Base-by-base conservation (phyloP, 2,113 vertebrate species). In the Pheucticus melanocephalus region DNA sequence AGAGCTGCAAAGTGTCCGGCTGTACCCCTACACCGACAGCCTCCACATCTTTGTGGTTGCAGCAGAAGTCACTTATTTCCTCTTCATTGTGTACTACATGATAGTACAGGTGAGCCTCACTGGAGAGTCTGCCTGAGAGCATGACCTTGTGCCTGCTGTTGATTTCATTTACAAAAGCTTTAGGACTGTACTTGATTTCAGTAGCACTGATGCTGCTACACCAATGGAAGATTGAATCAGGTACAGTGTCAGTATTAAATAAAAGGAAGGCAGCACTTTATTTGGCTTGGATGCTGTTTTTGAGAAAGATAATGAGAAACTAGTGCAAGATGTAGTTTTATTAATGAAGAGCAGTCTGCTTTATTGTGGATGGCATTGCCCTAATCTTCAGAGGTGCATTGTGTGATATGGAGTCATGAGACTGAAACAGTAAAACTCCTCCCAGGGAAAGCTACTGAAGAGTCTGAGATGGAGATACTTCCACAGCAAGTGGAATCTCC, bases 31-130 rank as follows among this genome's bases (percentile, higher is more conserved):
- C 33, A 98, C 98, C 0, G 97, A 98, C 28, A 98, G 98, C 31
- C 98, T 99, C 73, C 98, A 99, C 82, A 97, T 99, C 83, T 99
- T 99, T 48, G 98, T 99, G 60, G 97, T 99, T 93, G 98, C 98
- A 27, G 99, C 98, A 57, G 99, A 99, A 97, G 96, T 97, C 2
- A 92, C 98, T 76, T 99, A 99, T 97, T 99, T 99, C 95, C 96
- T 99, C 83, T 99, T 99, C 51, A 97, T 99, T 81, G 61, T 99
- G 69, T 99, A 99, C 97, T 99, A 99, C 96, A 99, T 99, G 99
- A 95, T 97, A 86, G 88, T 98, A 37, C 99, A 99, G 98, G 99
- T 99, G 88, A 98, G 97, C 47, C 6, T 12, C n/a, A 11, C 35
- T 1, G 72, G 42, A 61, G 61, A n/a, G 25, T 22, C 47, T 10